Evolutionary conservation across 2,888 invertebrate species (phyloP).

Genomic region (Drosophila merina): DNA sequence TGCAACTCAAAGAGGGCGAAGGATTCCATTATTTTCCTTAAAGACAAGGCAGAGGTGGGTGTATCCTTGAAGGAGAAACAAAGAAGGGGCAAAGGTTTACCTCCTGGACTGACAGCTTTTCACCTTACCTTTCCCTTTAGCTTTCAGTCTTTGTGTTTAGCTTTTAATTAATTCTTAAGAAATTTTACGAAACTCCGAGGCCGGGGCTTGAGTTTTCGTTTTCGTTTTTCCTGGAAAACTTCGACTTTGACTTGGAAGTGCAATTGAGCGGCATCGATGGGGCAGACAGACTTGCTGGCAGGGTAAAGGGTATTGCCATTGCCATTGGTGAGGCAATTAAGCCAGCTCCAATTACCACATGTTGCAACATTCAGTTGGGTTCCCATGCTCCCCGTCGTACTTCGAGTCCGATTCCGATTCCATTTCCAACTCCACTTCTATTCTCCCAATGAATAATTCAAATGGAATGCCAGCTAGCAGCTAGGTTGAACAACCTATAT

Average conservation of each 20-base stretch:
- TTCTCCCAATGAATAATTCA: slow-evolving; percentile 33
- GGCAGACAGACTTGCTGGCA: neutral
- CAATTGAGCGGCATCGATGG: slow-evolving; percentile 37
- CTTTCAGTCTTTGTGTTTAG: slow-evolving; percentile 42
- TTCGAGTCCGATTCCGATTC: no score
- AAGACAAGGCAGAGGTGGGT: neutral
- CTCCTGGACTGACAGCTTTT: slow-evolving; percentile 2
- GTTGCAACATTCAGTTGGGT: no score
- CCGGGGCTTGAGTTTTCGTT: no score
- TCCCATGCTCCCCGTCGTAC: no score
- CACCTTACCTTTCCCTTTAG: slow-evolving; percentile 6
- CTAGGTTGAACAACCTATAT: slow-evolving; percentile 1
- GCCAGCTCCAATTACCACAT: slow-evolving; percentile 11
- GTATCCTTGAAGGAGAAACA: neutral
- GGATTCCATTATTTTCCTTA: neutral
- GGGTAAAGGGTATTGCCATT: no score
- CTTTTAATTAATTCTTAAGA: slow-evolving; percentile 64
- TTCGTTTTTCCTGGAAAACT: slow-evolving; percentile 27
- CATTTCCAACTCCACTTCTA: neutral
- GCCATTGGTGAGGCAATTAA: slow-evolving; percentile 21
- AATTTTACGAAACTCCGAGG: slow-evolving; percentile 31
- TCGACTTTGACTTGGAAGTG: slow-evolving; percentile 2
- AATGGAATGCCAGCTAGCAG: slow-evolving; percentile 24
- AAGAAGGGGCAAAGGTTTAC: neutral
- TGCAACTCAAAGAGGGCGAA: no score